Evolutionary conservation across 2,797 vertebrate species (phyloP), one percentile per base, ranked within the genome.

Genomic region (Danio albolineatus): DNA sequence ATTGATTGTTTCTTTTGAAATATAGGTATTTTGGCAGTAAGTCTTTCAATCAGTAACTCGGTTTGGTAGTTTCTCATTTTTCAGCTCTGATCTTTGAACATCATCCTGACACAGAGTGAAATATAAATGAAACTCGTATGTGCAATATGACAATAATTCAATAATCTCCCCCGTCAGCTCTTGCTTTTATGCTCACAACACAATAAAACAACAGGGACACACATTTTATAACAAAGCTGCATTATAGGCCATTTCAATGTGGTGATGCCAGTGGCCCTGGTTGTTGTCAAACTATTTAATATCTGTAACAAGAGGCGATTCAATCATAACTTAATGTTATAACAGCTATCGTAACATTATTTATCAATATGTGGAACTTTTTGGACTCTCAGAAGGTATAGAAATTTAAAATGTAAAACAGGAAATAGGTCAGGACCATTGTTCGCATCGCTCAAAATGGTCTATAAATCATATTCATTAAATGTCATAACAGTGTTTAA

Each of bases 1-100:
- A 71, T 71, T 44, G 76, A 78, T 78, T 0, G 6, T 66, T 76
- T 79, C 19, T 44, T 44, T 71, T 44, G 9, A 71, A 72, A 72
- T 36, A 17, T 62, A 53, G 66, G 60, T 71, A 19, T 54, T 78
- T 60, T 78, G 76, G n/a, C 36, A 43, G 59, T 16, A 17, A 51
- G 17, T 19, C 46, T 16, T 78, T 67, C 43, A 78, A 78, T 71
- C 21, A 78, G 39, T 77, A 48, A 76, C 51, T 48, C 10, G 1
- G 5, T 44, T 72, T 57, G 36, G 49, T 28, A 6, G 6, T 44
- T 5, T 19, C 41, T 48, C 8, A 39, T 36, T 43, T n/a, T n/a
- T 61, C 10, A n/a, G 28, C 9, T 28, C 28, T 64, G 59, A 64
- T 54, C 78, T 79, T 79, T 65, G 69, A 65, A 54, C 78, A 65